Conservation (phyloP, 2,797 vertebrate species). For the Coregonus ussuriensis region DNA sequence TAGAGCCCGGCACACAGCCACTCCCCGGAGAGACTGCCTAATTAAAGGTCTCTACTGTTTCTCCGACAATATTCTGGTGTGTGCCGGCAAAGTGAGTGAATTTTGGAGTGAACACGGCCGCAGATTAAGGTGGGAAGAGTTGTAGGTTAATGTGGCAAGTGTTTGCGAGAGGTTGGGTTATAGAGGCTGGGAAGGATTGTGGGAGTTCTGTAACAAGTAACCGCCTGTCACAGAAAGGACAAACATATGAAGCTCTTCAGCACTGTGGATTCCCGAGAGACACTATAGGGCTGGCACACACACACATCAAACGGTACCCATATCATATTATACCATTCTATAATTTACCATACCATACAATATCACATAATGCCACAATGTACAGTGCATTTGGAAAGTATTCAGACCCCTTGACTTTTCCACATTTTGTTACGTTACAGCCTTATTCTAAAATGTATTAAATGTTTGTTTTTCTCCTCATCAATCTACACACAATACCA, state of each 20-base stretch:
- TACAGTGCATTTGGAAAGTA: too few species aligned
- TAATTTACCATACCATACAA: neutral
- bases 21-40: conserved; percentile 60
- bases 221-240: neutral
- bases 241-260: neutral
- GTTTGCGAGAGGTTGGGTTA: neutral
- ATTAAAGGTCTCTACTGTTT: conserved; percentile 68
- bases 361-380: neutral
- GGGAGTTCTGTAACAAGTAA: neutral
- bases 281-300: neutral
- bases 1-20: conserved; percentile 66
- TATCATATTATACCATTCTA: neutral
- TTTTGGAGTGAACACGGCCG: conserved; percentile 7
- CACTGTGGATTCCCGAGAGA: neutral
- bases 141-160: conserved; percentile 7
- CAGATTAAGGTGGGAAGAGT: neutral
- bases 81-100: conserved; percentile 28
- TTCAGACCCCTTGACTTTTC: too few species aligned
- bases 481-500: too few species aligned
- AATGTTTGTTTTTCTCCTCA: too few species aligned
- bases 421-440: too few species aligned
- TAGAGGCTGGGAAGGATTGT: conserved; percentile 23
- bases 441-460: too few species aligned
- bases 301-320: too few species aligned
- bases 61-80: conserved; percentile 46